Evolutionary conservation across 2,113 vertebrate species (phyloP).

Genomic region (Ctenomys sociabilis): DNA sequence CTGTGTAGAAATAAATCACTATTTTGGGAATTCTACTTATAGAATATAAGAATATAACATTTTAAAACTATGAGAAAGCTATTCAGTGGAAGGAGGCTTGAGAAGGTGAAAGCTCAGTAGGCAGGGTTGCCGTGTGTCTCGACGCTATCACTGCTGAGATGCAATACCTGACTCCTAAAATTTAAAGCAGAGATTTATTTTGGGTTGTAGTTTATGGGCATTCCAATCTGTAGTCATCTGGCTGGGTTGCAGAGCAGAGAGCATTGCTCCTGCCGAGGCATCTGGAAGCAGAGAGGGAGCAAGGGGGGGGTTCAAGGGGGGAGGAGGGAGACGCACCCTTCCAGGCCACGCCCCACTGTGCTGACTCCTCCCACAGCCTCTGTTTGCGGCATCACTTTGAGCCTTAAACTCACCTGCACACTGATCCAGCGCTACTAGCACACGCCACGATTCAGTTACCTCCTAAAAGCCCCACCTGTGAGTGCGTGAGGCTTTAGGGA

Average conservation of each 20-base stretch:
- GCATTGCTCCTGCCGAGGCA: neutral
- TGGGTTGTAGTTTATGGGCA: neutral
- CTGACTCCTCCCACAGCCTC: neutral
- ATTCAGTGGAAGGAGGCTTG: neutral
- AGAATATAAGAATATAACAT: neutral
- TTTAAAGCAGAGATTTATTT: neutral
- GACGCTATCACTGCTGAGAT: neutral
- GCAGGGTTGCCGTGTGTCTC: neutral
- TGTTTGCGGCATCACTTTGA: neutral
- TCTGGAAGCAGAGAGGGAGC: neutral
- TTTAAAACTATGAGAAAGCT: neutral
- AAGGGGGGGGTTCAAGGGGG: neutral
- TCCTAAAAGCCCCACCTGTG: neutral
- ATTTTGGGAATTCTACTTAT: neutral
- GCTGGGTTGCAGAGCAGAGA: neutral
- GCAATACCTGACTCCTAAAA: neutral
- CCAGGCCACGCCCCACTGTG: neutral
- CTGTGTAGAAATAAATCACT: neutral
- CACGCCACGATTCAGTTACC: neutral
- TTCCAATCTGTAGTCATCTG: neutral
- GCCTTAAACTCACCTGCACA: neutral
- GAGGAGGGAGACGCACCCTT: neutral
- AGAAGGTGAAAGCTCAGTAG: neutral
- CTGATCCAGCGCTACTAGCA: neutral
- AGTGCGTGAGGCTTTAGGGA: neutral